Evolutionary conservation across 2,888 invertebrate species (phyloP).

Genomic region (Orthosia gothica): DNA sequence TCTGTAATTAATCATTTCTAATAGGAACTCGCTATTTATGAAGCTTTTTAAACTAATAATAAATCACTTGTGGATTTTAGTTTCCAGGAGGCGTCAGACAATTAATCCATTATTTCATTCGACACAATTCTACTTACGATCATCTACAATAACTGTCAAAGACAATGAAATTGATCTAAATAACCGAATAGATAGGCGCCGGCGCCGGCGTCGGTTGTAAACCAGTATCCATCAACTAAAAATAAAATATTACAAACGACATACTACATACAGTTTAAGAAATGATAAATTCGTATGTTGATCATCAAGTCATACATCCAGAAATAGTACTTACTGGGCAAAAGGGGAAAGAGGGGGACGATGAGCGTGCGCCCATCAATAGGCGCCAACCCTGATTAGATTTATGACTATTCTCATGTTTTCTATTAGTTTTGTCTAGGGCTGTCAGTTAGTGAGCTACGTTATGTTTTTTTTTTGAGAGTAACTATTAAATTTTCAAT

Average conservation of each 20-base stretch:
- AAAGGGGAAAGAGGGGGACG: neutral
- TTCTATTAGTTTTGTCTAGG: slow-evolving; percentile 76
- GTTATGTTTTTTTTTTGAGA: slow-evolving; percentile 6
- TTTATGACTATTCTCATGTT: slow-evolving; percentile 78
- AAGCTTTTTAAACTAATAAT: neutral
- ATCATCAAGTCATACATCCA: slow-evolving; percentile 53
- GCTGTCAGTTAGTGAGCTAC: slow-evolving; percentile 64
- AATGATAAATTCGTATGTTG: slow-evolving; percentile 47
- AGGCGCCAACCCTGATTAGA: slow-evolving; percentile 79
- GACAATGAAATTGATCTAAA: slow-evolving; percentile 29
- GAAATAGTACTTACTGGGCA: slow-evolving; percentile 45
- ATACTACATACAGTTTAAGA: slow-evolving; percentile 35
- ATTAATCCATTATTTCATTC: neutral
- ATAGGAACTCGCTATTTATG: neutral
- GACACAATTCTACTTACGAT: neutral
- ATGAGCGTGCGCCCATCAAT: slow-evolving; percentile 46
- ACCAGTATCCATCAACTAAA: slow-evolving; percentile 33
- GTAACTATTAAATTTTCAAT: neutral
- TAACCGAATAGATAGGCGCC: slow-evolving; percentile 23
- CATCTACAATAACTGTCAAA: slow-evolving; percentile 17
- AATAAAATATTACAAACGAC: slow-evolving; percentile 50
- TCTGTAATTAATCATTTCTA: neutral
- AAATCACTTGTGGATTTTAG: neutral
- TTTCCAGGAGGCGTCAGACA: neutral
- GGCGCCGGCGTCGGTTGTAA: slow-evolving; percentile 16